Evolutionary conservation across 2,797 vertebrate species (phyloP).

Genomic region (Decapterus maruadsi): DNA sequence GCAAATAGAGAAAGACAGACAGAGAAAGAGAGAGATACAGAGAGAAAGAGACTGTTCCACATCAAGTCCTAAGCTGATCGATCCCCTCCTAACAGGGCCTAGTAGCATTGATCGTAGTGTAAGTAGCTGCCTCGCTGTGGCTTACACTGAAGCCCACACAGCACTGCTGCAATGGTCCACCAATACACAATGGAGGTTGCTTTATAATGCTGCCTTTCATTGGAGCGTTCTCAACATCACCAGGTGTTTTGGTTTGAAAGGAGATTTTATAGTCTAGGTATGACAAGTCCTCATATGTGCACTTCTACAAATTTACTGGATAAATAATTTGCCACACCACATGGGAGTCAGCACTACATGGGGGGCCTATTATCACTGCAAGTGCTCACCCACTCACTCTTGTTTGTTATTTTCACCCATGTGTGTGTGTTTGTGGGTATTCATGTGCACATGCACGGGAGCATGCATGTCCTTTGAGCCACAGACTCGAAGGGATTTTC

Average conservation of each 20-base stretch:
- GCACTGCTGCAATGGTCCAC: constrained; percentile 42
- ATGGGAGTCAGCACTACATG: constrained; percentile 16
- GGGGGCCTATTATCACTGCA: constrained; percentile 47
- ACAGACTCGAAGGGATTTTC: constrained; percentile 61
- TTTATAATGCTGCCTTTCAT: constrained; percentile 34
- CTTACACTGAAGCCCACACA: constrained; percentile 70
- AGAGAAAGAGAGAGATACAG: constrained; percentile 51
- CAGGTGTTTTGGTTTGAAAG: constrained; percentile 20
- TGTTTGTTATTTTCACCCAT: constrained; percentile 60
- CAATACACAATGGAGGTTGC: constrained; percentile 32
- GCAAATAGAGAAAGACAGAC: constrained; percentile 65
- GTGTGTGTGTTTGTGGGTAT: constrained; percentile 10
- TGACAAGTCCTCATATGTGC: constrained; percentile 12
- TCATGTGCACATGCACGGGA: not conserved
- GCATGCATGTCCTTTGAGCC: constrained; percentile 37
- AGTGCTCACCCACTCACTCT: constrained; percentile 44
- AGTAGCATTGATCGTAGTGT: constrained; percentile 81
- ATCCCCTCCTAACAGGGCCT: constrained; percentile 78
- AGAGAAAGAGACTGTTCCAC: constrained; percentile 72
- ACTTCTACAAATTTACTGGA: constrained; percentile 39
- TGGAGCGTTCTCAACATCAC: not conserved
- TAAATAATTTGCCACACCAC: constrained; percentile 52
- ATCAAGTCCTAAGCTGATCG: constrained; percentile 82
- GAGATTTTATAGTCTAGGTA: constrained; percentile 15
- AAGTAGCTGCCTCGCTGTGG: constrained; percentile 79